Conservation (phyloP, 1,140 invertebrate genomes). For the Aporrectodea caliginosa region DNA sequence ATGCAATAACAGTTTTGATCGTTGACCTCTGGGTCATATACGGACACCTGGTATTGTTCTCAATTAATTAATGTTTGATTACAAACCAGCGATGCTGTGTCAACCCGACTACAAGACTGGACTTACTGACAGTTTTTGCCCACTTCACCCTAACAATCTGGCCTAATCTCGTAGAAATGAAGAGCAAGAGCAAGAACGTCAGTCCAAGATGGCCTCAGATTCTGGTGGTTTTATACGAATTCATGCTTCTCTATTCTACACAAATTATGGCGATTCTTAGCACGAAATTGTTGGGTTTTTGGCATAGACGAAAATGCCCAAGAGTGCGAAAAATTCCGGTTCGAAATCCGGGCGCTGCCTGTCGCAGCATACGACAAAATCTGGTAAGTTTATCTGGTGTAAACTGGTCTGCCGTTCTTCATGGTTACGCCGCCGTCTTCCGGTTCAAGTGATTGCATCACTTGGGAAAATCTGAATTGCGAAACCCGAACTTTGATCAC, state of each 20-base stretch:
- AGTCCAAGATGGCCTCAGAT: conserved; percentile 28
- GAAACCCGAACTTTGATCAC: not conserved
- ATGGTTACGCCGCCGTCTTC: too few species aligned
- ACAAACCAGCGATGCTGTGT: too few species aligned
- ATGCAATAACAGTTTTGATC: too few species aligned
- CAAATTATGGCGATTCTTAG: not conserved
- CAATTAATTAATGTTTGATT: too few species aligned
- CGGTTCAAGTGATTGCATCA: not conserved
- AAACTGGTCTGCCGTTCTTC: too few species aligned
- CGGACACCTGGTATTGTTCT: too few species aligned
- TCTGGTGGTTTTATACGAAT: not conserved
- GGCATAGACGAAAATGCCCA: not conserved
- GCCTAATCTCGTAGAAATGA: too few species aligned
- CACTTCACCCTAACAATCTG: too few species aligned
- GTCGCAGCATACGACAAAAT: not conserved
- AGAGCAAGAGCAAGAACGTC: too few species aligned
- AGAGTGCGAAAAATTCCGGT: not conserved
- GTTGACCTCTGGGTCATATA: too few species aligned
- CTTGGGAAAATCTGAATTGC: not conserved
- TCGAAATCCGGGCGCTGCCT: not conserved
- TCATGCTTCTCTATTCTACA: not conserved
- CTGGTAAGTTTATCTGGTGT: conserved; percentile 4
- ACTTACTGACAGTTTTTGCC: too few species aligned
- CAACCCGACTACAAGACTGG: too few species aligned
- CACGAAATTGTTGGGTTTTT: not conserved